phyloP scores from a whole-genome alignment of 2,888 invertebrate genomes.

The Stenurella melanura region DNA sequence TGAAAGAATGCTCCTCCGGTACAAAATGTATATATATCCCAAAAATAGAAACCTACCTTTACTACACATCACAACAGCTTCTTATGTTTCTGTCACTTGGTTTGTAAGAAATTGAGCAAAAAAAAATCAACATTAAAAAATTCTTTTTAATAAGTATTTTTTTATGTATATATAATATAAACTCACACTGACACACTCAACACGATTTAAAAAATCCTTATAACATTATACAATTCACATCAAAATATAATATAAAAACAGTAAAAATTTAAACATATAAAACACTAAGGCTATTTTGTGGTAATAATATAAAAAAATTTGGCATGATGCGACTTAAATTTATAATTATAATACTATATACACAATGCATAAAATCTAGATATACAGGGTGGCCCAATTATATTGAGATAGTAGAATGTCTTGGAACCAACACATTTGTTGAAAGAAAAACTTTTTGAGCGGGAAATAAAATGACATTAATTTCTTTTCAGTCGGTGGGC shows the following conservation, averaged over 20 bases:
- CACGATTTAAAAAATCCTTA: conserved; percentile 39
- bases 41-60: too few species aligned
- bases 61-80: too few species aligned
- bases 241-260: conserved; percentile 45
- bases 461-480: too few species aligned
- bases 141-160: conserved; percentile 20
- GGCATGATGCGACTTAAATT: conserved; percentile 51
- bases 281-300: conserved; percentile 27
- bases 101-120: not conserved
- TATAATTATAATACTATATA: conserved; percentile 47
- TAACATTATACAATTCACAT: conserved; percentile 37
- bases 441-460: too few species aligned
- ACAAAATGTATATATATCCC: too few species aligned
- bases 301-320: conserved; percentile 47
- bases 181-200: conserved; percentile 61
- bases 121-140: conserved; percentile 11
- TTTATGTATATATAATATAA: conserved; percentile 55
- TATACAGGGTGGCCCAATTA: too few species aligned
- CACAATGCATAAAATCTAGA: conserved; percentile 47
- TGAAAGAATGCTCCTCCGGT: too few species aligned
- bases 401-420: too few species aligned
- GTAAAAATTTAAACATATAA: conserved; percentile 43
- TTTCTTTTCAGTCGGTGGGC: too few species aligned
- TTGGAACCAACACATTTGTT: too few species aligned
- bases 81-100: not conserved